Conservation (phyloP, 1,140 invertebrate species). For the Drosophila rhopaloa region DNA sequence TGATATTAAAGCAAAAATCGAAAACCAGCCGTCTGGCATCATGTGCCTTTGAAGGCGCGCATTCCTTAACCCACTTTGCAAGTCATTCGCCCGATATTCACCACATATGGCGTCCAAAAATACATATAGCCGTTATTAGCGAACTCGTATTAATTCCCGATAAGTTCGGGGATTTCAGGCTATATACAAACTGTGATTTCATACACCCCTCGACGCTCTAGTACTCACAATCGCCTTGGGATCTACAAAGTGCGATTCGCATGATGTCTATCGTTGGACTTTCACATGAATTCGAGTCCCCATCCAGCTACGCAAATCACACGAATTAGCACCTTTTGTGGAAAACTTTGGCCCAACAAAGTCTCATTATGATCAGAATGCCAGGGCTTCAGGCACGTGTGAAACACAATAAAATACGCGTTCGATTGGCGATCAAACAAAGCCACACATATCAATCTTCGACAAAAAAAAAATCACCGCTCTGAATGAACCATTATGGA, state of each 20-base stretch:
- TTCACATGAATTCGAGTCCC: constrained; percentile 25
- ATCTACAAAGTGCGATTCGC: constrained; percentile 7
- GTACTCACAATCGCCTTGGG: constrained; percentile 2
- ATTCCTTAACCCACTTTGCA: constrained; percentile 73
- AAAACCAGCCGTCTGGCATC: constrained; percentile 55
- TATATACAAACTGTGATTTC: constrained; percentile 47
- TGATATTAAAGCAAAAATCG: constrained; percentile 36
- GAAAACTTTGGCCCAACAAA: constrained; percentile 73
- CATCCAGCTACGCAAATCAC: constrained; percentile 33
- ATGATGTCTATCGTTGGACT: constrained; percentile 18
- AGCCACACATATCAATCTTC: constrained; percentile 68
- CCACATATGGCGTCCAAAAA: constrained; percentile 31
- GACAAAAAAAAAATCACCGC: constrained; percentile 13
- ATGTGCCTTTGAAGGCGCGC: constrained; percentile 54
- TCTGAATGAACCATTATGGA: constrained; percentile 68
- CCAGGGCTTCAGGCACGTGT: constrained; percentile 52
- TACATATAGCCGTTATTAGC: constrained; percentile 65
- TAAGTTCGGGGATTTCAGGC: constrained; percentile 64
- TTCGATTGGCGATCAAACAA: constrained; percentile 72
- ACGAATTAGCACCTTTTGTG: constrained; percentile 75
- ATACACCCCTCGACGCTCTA: constrained; percentile 18
- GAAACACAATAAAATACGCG: constrained; percentile 52
- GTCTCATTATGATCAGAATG: constrained; percentile 29
- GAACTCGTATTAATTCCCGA: constrained; percentile 71
- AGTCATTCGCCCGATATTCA: constrained; percentile 53